Evolutionary conservation across 53 echinoderm and acorn worm genomes (phyloP), one percentile per base, ranked within the genome.

Genomic region (Luidia sarsii): DNA sequence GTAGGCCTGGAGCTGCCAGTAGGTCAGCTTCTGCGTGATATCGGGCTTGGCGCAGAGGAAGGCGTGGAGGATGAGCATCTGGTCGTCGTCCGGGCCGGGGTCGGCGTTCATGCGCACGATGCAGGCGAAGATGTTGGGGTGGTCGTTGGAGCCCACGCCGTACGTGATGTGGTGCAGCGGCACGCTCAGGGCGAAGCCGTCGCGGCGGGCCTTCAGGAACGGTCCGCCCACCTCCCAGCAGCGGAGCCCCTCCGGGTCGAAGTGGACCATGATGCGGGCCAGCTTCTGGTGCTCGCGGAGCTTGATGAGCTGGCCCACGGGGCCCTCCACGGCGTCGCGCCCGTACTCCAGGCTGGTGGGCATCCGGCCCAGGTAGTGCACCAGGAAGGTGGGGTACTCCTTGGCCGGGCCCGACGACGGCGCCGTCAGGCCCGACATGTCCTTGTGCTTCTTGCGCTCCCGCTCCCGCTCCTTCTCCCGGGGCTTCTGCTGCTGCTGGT

Each of bases 1-100:
- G 80, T 99, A 99, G 28, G 93, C 91, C 71, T 99, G 99, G 38
- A 99, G 82, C 65, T 99, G 99, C 99, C 99, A 99, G 70, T 99
- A 99, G 0, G 99, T 94, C 37, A 99, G 63, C 36, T 73, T 84
- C 34, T 93, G 99, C 0, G 99, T 84, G 1, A 80, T 73, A 23
- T 94, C 91, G 18, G 84, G 56, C 50, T 99, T 99, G 36, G 94
- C 94, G 54, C 99, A 99, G 19, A 99, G 55, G 33, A 94, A 99
- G 13, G 91, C 99, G 43, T 99, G 92, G 15, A 99, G 72, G 19
- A 91, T 89, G 7, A 94, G 80, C 21, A 95, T 90, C 69, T 92
- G 92, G 45, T 92, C 88, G 22, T 57, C 80, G 19, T 65, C 85
- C 0, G 88, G 88, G 13, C 50, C 49, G 2, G 92, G 92, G 38